Conservation (phyloP, 2,888 invertebrate species). For the Meiosimyza platycephala region DNA sequence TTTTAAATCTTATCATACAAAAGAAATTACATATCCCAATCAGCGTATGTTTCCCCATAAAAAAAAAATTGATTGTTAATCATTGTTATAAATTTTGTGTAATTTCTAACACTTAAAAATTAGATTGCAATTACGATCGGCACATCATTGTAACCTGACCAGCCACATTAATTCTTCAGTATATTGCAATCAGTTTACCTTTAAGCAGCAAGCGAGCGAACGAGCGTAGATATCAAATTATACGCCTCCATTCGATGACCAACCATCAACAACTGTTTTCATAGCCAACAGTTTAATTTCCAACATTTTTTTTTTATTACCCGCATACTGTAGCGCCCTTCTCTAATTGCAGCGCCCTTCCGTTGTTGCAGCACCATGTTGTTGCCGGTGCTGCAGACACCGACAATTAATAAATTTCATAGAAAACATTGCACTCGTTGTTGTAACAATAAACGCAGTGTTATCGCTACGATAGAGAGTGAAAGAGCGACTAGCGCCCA, state of each 20-base stretch:
- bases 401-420: slow-evolving; percentile 58
- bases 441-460: slow-evolving; percentile 31
- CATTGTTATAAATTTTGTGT: neutral
- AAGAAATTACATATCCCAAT: too few species aligned
- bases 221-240: slow-evolving; percentile 4
- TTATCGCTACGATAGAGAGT: slow-evolving; percentile 47
- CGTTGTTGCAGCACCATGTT: slow-evolving; percentile 59
- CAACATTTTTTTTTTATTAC: neutral
- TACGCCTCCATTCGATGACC: slow-evolving; percentile 4
- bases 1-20: too few species aligned
- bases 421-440: slow-evolving; percentile 27
- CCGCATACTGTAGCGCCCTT: neutral
- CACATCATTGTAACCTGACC: neutral
- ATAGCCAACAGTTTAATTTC: neutral
- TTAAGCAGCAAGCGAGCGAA: too few species aligned
- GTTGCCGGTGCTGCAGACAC: slow-evolving; percentile 55
- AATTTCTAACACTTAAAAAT: slow-evolving; percentile 21
- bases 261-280: slow-evolving; percentile 13
- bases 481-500: slow-evolving; percentile 42
- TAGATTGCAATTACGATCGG: slow-evolving; percentile 6
- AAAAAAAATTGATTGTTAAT: neutral
- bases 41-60: too few species aligned
- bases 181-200: too few species aligned
- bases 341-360: slow-evolving; percentile 42
- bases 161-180: neutral